Percentiles rank a stretch among this genome's conserved stretches.
Evolutionary conservation across 2,797 vertebrate species (phyloP).

Genomic region (Rhabdophis nuchalis): DNA sequence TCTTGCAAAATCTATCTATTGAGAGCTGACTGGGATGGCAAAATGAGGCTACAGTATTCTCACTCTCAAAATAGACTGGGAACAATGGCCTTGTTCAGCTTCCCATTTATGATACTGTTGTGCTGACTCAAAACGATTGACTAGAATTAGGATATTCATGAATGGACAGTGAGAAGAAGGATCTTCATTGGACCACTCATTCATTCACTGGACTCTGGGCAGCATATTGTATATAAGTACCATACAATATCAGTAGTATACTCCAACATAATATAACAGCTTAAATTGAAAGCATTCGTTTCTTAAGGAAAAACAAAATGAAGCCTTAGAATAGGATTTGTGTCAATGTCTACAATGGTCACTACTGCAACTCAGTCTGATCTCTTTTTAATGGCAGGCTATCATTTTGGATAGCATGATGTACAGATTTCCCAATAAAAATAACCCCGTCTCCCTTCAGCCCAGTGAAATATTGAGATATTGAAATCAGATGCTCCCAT

Average conservation of each 20-base stretch:
- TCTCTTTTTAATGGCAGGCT: neutral
- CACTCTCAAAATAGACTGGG: neutral
- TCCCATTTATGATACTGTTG: neutral
- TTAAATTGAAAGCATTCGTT: neutral
- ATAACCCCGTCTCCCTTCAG: neutral
- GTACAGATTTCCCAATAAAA: neutral
- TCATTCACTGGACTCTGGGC: neutral
- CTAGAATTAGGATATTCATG: neutral
- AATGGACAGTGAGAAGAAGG: neutral
- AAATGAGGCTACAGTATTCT: neutral
- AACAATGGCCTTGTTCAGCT: neutral
- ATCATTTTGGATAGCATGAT: neutral
- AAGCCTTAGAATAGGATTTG: neutral
- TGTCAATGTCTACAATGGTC: neutral
- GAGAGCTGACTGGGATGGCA: neutral
- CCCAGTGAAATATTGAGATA: neutral
- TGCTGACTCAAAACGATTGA: neutral
- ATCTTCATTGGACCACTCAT: neutral
- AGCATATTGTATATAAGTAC: neutral
- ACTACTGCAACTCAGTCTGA: neutral
- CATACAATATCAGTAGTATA: neutral
- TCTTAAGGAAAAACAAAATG: neutral
- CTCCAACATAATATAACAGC: neutral
- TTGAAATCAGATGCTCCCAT: neutral
- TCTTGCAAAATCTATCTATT: neutral